Evolutionary conservation across 2,797 vertebrate species (phyloP).

Genomic region (Odontamblyopus lacepedii): DNA sequence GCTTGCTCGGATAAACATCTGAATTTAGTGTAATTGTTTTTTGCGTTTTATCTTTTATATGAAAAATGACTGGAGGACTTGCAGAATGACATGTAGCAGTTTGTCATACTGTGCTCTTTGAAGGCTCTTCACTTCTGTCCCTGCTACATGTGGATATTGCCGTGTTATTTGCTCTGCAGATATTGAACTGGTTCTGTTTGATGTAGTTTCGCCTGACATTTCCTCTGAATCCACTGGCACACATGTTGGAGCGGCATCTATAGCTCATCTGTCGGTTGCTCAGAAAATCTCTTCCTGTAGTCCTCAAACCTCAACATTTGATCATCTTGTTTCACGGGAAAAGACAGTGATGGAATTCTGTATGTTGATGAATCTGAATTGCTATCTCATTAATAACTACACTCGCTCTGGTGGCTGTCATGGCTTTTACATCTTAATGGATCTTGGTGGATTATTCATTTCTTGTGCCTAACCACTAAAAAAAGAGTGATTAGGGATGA

Average conservation of each 20-base stretch:
- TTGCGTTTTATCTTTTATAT: not conserved
- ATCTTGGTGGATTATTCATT: conserved; percentile 78
- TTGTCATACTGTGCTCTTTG: not conserved
- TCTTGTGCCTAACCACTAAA: conserved; percentile 66
- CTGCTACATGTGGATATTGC: conserved; percentile 8
- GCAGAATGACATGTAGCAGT: not conserved
- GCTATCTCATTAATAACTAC: conserved; percentile 75
- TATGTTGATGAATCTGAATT: conserved; percentile 72
- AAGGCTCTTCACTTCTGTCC: conserved; percentile 8
- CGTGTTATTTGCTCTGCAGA: conserved; percentile 1
- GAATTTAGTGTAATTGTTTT: not conserved
- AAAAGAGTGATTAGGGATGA: conserved; percentile 47
- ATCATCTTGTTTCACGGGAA: conserved; percentile 55
- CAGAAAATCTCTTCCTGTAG: conserved; percentile 49
- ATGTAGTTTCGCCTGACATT: conserved; percentile 32
- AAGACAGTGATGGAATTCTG: conserved; percentile 62
- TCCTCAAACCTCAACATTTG: conserved; percentile 37
- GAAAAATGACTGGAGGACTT: not conserved
- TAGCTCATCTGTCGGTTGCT: conserved; percentile 40
- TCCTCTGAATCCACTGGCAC: conserved; percentile 27
- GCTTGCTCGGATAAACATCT: not conserved
- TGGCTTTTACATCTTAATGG: conserved; percentile 78
- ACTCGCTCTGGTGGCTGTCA: conserved; percentile 51
- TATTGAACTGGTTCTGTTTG: conserved; percentile 24
- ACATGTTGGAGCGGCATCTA: conserved; percentile 20